Evolutionary conservation across 2,888 invertebrate genomes (phyloP), one percentile per base, ranked within the genome.

Genomic region (Oxyteleia sp.): DNA sequence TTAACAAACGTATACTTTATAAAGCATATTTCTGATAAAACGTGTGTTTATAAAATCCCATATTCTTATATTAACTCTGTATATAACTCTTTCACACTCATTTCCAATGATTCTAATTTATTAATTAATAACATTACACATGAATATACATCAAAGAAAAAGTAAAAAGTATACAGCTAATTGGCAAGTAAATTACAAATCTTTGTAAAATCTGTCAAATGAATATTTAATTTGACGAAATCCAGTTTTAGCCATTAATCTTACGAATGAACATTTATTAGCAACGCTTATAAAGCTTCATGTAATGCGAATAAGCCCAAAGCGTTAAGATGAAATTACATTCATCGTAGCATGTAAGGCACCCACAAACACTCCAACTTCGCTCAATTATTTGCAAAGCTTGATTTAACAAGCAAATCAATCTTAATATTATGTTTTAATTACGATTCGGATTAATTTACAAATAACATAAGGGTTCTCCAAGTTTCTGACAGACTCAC

Each of bases 381-480:
- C n/a, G 16, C 32, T 55, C 47, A 23, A 55, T 66, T 64, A 75
- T 63, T 57, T 45, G 43, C 64, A 15, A 64, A 20, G 63, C 74
- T 55, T 53, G 55, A 74, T 64, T 55, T 75, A 47, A 35, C 38
- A 35, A 35, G 63, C 57, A 38, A 66, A 64, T 75, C 74, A 64
- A 64, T 55, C 43, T 55, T 35, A 15, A 55, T 16, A 23, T 64
- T 47, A 20, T 13, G 32, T 55, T 20, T 74, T 74, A 41, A 55
- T 64, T 55, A 55, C 51, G 7, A 35, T 4, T 26, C 5, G 5
- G 49, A 49, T 47, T 16, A 64, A 64, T 64, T 23, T n/a, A 20
- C n/a, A 11, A 45, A 45, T 29, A 15, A 11, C 29, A 18, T 26
- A 10, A 41, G 13, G 41, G 41, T n/a, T 11, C 13, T 29, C 29